Conservation (phyloP, 2,113 vertebrate genomes). For the Sturnus vulgaris region DNA sequence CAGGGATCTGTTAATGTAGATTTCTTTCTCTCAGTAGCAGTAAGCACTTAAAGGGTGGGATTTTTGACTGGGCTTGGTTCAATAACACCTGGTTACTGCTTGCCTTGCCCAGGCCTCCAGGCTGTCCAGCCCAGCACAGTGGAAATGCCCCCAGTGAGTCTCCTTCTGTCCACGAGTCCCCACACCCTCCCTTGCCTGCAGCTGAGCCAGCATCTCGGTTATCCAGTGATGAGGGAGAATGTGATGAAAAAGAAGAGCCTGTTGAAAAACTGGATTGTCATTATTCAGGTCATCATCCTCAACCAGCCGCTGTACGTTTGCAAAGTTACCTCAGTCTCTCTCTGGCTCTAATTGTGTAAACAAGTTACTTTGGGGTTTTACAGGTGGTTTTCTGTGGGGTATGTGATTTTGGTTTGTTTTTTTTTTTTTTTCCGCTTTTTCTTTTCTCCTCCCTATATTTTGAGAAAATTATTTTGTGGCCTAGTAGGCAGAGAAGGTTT, state of each 20-base stretch:
- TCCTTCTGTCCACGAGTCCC: constrained; percentile 81
- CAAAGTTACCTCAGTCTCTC: background rate
- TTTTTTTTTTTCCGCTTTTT: too few species aligned
- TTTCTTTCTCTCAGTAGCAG: background rate
- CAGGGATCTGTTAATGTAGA: background rate
- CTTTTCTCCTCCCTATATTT: background rate
- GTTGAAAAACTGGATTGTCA: constrained; percentile 97
- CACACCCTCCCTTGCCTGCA: constrained; percentile 81
- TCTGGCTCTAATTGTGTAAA: background rate
- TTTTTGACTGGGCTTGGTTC: background rate
- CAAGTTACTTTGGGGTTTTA: background rate
- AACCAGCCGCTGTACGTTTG: constrained; percentile 92
- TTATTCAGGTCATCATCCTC: constrained; percentile 98
- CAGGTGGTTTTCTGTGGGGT: background rate
- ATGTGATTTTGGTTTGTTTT: background rate
- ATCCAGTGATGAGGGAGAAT: constrained; percentile 97
- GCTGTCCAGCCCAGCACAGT: constrained; percentile 82
- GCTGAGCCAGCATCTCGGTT: constrained; percentile 84
- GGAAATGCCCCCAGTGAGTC: constrained; percentile 81
- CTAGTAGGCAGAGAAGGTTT: background rate
- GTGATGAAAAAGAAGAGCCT: constrained; percentile 92
- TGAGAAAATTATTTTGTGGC: background rate
- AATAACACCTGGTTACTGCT: background rate
- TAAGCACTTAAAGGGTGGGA: background rate
- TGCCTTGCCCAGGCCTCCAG: constrained; percentile 80